Percentiles rank a stretch among this genome's conserved stretches.
Evolutionary conservation across 2,888 invertebrate genomes (phyloP).

Genomic region (Cabera pusaria): DNA sequence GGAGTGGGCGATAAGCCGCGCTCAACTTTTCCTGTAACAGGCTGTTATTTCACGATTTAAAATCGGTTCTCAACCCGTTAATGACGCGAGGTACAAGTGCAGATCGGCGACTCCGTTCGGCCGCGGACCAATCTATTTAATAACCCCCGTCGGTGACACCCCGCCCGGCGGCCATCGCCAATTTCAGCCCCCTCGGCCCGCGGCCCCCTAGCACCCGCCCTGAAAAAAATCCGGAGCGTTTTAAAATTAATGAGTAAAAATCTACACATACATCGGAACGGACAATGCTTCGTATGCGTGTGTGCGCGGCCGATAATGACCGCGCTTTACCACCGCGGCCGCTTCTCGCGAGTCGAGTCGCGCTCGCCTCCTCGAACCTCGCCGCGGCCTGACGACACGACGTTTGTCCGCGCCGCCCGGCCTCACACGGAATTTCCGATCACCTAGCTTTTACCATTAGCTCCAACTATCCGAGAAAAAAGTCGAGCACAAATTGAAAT

Average conservation of each 20-base stretch:
- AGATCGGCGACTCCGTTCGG: constrained; percentile 83
- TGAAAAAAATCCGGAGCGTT: constrained; percentile 84
- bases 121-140: constrained; percentile 85
- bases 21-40: constrained; percentile 82
- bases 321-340: constrained; percentile 55
- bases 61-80: constrained; percentile 83
- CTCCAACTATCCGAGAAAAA: constrained; percentile 73
- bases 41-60: constrained; percentile 83
- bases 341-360: constrained; percentile 30
- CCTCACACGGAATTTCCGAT: constrained; percentile 50
- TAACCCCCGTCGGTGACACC: constrained; percentile 83
- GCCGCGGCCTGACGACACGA: constrained; percentile 8
- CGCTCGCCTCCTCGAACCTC: constrained; percentile 13
- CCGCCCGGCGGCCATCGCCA: constrained; percentile 82
- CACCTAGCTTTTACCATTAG: constrained; percentile 65
- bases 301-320: constrained; percentile 75
- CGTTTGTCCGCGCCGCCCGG: constrained; percentile 9
- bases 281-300: constrained; percentile 57
- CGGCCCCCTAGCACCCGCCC: constrained; percentile 78
- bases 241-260: constrained; percentile 85
- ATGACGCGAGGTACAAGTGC: constrained; percentile 83
- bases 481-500: constrained; percentile 78
- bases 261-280: constrained; percentile 78
- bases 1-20: constrained; percentile 75
- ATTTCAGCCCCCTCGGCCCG: constrained; percentile 70